phyloP scores from a whole-genome alignment of 2,797 vertebrate genomes.

The Sparus aurata region DNA sequence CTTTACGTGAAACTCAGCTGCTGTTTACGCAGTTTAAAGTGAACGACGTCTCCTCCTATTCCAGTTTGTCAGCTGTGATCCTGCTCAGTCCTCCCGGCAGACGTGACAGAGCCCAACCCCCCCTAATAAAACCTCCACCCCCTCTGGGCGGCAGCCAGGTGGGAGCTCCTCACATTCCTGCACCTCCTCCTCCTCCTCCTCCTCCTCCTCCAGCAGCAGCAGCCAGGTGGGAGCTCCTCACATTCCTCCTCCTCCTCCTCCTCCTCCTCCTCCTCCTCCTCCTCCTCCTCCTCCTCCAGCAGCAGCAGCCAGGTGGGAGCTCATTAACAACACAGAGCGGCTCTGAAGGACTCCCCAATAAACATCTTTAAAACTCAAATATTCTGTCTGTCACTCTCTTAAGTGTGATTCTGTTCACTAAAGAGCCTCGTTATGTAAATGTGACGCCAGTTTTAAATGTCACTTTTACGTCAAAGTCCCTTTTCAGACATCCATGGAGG shows the following conservation, averaged over 20 bases:
- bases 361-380: neutral
- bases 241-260: conserved; percentile 31
- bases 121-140: neutral
- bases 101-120: neutral
- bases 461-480: no score
- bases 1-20: neutral
- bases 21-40: neutral
- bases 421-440: neutral
- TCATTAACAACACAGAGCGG: conserved; percentile 19
- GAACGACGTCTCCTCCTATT: conserved; percentile 32
- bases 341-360: conserved; percentile 2
- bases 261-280: no score
- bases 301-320: conserved; percentile 41
- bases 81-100: conserved; percentile 19
- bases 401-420: neutral
- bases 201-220: neutral
- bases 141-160: conserved; percentile 28
- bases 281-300: no score
- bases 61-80: conserved; percentile 48
- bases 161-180: conserved; percentile 43
- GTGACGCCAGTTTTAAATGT: no score
- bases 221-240: conserved; percentile 43
- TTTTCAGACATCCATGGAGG: neutral
- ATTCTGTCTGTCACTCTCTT: neutral
- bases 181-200: conserved; percentile 1